A percentile compares a stretch with the other conserved stretches of the same genome.
These are phyloP conservation scores for Xanthorhoe designata DNA, from an alignment of 2,888 invertebrate genomes.

Conservation along the genomic window DNA sequence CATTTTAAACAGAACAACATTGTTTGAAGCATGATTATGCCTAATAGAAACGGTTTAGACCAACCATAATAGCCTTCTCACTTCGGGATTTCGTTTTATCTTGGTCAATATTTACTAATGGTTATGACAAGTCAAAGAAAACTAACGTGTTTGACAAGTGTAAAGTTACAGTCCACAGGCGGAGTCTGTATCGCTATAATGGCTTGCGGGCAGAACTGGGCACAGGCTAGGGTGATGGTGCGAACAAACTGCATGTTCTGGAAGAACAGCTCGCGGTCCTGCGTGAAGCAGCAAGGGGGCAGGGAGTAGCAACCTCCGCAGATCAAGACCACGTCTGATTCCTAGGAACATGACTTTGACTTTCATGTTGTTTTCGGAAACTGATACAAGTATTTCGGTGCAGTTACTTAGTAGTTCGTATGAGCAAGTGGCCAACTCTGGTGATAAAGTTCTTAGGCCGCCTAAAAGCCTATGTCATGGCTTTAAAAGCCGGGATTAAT, in stretches of 20 bases:
- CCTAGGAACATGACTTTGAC: slow-evolving; percentile 46
- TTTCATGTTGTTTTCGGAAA: no score
- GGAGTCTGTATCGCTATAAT: slow-evolving; percentile 74
- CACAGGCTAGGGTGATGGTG: slow-evolving; percentile 61
- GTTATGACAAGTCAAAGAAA: neutral
- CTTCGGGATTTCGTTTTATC: no score
- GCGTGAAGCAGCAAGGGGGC: slow-evolving; percentile 67
- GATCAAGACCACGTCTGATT: slow-evolving; percentile 74
- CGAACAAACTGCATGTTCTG: slow-evolving; percentile 72
- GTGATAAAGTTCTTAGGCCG: no score
- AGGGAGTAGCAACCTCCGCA: slow-evolving; percentile 69
- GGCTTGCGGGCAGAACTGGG: slow-evolving; percentile 72
- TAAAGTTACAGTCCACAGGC: slow-evolving; percentile 76
- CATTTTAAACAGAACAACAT: no score
- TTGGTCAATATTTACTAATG: neutral
- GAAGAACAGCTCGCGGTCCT: slow-evolving; percentile 72
- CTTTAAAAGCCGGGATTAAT: no score
- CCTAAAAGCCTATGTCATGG: no score
- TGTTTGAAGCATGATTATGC: no score
- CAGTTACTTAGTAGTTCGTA: no score
- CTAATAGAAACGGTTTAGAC: no score
- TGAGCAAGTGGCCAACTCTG: no score
- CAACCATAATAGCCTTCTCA: no score
- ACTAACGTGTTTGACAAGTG: slow-evolving; percentile 71
- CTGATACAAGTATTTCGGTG: no score